Evolutionary conservation across 2,797 vertebrate species (phyloP).

Genomic region (Aphelocoma californica): DNA sequence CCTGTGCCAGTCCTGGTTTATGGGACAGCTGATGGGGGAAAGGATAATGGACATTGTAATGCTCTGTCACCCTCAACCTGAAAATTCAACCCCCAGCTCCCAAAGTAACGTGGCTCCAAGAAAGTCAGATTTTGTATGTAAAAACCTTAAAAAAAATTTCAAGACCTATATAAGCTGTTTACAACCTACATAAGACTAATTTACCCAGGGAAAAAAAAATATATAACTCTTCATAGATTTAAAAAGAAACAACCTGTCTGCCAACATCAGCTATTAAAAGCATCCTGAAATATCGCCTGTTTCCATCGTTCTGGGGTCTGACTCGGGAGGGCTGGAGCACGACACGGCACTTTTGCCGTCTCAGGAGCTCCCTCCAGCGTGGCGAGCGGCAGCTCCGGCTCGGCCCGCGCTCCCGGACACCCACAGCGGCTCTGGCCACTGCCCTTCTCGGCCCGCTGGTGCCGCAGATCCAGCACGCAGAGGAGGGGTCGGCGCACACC

Average conservation of each 20-base stretch:
- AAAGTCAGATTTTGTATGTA: neutral
- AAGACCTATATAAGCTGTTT: neutral
- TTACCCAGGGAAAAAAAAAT: neutral
- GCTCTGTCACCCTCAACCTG: neutral
- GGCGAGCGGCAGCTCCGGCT: neutral
- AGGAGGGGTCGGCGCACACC: accelerated
- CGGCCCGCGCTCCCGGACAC: accelerated
- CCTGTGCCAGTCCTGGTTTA: neutral
- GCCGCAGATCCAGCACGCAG: neutral
- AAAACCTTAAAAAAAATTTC: neutral
- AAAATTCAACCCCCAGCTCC: neutral
- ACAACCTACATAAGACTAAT: neutral
- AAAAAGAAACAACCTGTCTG: neutral
- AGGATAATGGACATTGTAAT: neutral
- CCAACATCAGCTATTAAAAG: neutral
- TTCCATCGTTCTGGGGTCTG: neutral
- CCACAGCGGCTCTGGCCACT: accelerated
- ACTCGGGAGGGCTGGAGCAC: neutral
- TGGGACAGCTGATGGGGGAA: neutral
- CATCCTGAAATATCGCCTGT: neutral
- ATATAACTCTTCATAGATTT: neutral
- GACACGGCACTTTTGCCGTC: accelerated
- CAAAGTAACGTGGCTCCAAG: neutral
- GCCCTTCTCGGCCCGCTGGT: neutral
- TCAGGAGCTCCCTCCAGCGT: conserved; percentile 42